A percentile compares a stretch with the other conserved stretches of the same genome.
Conservation (phyloP, 1,140 invertebrate genomes). For the Eubasilissa regina region DNA sequence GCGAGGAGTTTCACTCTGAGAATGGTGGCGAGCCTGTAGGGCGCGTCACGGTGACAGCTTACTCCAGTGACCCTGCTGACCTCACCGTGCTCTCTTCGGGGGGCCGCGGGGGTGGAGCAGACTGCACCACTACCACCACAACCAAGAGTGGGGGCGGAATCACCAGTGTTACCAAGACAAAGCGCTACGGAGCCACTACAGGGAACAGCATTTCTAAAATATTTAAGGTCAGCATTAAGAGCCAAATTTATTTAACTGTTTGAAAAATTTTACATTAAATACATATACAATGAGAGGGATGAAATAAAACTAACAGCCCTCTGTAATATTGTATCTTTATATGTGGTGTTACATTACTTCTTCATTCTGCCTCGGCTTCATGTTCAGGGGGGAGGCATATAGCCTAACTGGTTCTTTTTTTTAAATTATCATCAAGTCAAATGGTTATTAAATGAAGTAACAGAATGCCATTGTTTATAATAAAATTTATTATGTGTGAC, state of each 20-base stretch:
- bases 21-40: slow-evolving; percentile 78
- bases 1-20: slow-evolving; percentile 77
- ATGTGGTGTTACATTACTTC: too few species aligned
- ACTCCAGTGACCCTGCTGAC: slow-evolving; percentile 77
- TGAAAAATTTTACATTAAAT: too few species aligned
- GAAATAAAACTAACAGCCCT: too few species aligned
- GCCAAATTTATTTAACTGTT: slow-evolving; percentile 18
- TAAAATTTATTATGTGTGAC: too few species aligned
- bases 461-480: too few species aligned
- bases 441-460: too few species aligned
- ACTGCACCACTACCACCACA: slow-evolving; percentile 66
- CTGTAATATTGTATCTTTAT: too few species aligned
- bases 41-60: slow-evolving; percentile 77
- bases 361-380: too few species aligned
- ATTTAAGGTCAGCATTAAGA: slow-evolving; percentile 48
- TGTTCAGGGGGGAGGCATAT: too few species aligned
- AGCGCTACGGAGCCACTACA: slow-evolving; percentile 45
- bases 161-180: slow-evolving; percentile 60
- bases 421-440: too few species aligned
- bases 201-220: slow-evolving; percentile 55
- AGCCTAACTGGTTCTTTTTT: too few species aligned
- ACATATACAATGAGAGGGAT: too few species aligned
- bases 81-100: slow-evolving; percentile 60
- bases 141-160: slow-evolving; percentile 61
- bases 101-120: slow-evolving; percentile 61